Percentiles rank a stretch among this genome's conserved stretches.
Evolutionary conservation across 2,888 invertebrate genomes (phyloP).

Genomic region (Opisthograptis luteolata): DNA sequence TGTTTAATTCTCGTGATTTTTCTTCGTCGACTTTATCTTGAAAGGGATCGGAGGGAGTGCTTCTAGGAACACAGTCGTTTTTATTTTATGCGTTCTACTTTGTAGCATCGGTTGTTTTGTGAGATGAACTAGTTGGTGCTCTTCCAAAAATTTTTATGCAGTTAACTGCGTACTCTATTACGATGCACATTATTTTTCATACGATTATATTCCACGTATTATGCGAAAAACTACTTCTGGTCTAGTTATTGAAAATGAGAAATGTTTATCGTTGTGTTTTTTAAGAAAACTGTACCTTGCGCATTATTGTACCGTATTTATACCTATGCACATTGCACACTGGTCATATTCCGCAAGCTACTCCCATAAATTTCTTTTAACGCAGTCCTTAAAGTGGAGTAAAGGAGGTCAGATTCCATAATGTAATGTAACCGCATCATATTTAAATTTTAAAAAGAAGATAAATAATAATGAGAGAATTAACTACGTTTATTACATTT

Average conservation of each 20-base stretch:
- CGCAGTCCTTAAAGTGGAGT: too few species aligned
- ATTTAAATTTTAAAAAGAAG: too few species aligned
- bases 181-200: conserved; percentile 37
- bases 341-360: too few species aligned
- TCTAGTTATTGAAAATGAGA: conserved; percentile 20
- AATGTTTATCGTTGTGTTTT: conserved; percentile 1
- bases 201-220: conserved; percentile 31
- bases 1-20: conserved; percentile 73
- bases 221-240: conserved; percentile 17
- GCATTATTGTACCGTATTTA: neutral
- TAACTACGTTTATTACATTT: too few species aligned
- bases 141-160: conserved; percentile 43
- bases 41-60: conserved; percentile 52
- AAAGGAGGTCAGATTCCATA: too few species aligned
- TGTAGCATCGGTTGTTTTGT: conserved; percentile 31
- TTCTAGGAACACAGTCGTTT: conserved; percentile 47
- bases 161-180: conserved; percentile 33
- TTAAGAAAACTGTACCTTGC: neutral
- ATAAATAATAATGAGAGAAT: neutral
- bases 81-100: conserved; percentile 41
- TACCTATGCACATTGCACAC: too few species aligned
- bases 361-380: too few species aligned
- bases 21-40: conserved; percentile 64
- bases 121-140: conserved; percentile 40
- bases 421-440: too few species aligned